Percentiles rank a stretch among this genome's conserved stretches.
Evolutionary conservation across 1,140 invertebrate genomes (phyloP).

Genomic region (Aleiodes sp.): DNA sequence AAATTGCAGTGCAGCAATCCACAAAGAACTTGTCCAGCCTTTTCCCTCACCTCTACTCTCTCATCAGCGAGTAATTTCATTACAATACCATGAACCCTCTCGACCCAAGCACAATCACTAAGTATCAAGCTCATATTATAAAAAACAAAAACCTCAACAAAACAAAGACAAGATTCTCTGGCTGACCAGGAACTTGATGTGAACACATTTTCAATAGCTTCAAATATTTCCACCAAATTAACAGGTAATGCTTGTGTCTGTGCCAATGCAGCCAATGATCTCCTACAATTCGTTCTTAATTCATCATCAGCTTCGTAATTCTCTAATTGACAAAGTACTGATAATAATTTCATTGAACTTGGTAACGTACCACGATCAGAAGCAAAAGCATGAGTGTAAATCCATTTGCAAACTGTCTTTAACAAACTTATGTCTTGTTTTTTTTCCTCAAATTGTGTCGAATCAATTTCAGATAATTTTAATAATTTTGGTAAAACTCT

Average conservation of each 20-base stretch:
- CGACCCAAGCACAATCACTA: conserved; percentile 68
- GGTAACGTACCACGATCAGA: conserved; percentile 64
- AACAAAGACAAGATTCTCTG: conserved; percentile 75
- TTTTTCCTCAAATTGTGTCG: conserved; percentile 2
- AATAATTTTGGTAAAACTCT: conserved; percentile 62
- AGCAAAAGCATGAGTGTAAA: conserved; percentile 64
- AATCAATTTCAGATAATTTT: conserved; percentile 51
- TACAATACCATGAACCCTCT: conserved; percentile 70
- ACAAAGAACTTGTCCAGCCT: conserved; percentile 82
- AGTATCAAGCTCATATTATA: conserved; percentile 82
- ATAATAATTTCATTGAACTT: conserved; percentile 72
- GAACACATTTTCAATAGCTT: conserved; percentile 64
- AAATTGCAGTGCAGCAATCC: conserved; percentile 89
- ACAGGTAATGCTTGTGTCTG: conserved; percentile 67
- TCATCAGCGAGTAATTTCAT: conserved; percentile 75
- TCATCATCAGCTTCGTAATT: conserved; percentile 85
- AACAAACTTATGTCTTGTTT: conserved; percentile 54
- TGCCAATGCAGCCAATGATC: conserved; percentile 74
- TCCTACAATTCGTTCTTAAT: conserved; percentile 73
- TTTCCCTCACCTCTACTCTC: conserved; percentile 81
- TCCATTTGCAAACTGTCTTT: conserved; percentile 67
- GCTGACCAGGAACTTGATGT: conserved; percentile 80
- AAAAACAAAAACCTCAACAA: conserved; percentile 84
- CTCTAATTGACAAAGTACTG: conserved; percentile 77
- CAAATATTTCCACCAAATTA: conserved; percentile 67